Evolutionary conservation across 2,888 invertebrate genomes (phyloP).

Genomic region (Cremastinae sp.): DNA sequence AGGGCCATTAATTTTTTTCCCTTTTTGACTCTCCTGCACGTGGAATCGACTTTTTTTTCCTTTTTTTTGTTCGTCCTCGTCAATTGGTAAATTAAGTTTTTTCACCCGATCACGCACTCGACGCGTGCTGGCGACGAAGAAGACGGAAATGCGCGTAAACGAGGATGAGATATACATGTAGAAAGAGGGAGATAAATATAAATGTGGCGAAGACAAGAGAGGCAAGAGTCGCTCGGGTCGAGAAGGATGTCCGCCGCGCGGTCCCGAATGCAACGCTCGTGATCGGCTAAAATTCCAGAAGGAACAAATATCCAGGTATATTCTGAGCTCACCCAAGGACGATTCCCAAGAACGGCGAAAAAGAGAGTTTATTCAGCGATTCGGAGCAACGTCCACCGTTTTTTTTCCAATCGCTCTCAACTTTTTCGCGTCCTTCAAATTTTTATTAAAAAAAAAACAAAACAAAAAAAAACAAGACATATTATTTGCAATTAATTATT

Average conservation of each 20-base stretch:
- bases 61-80: constrained; percentile 4
- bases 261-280: constrained; percentile 15
- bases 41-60: neutral
- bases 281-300: constrained; percentile 23
- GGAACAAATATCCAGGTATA: constrained; percentile 46
- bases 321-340: constrained; percentile 44
- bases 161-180: constrained; percentile 7
- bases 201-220: neutral
- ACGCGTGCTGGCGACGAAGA: constrained; percentile 14
- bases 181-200: no score
- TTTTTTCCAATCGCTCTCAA: no score
- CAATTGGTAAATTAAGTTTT: constrained; percentile 3
- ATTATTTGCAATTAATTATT: no score
- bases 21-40: neutral
- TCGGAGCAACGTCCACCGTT: no score
- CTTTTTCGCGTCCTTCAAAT: no score
- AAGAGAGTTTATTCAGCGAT: no score
- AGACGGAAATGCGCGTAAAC: constrained; percentile 22
- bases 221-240: neutral
- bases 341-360: constrained; percentile 10
- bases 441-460: no score
- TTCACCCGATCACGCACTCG: constrained; percentile 10
- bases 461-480: no score
- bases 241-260: neutral
- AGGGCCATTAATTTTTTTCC: neutral